Percentiles rank a stretch among this genome's conserved stretches.
Evolutionary conservation across 2,797 vertebrate genomes (phyloP).

Genomic region (Urosaurus nigricauda): DNA sequence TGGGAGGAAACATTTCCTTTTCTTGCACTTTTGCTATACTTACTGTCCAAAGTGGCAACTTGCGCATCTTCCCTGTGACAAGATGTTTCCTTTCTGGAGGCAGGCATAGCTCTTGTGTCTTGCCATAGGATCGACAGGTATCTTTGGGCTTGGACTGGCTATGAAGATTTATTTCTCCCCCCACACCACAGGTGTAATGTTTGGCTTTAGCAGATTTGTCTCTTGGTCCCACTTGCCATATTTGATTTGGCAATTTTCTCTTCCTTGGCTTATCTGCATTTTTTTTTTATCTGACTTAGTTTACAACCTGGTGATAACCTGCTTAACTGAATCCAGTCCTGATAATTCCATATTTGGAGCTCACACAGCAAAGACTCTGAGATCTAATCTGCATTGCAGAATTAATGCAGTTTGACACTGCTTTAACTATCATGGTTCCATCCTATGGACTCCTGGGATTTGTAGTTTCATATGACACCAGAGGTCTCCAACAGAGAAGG

Average conservation of each 20-base stretch:
- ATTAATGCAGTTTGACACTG: too few relatives aligned
- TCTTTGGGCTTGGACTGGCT: not conserved
- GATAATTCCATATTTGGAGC: not conserved
- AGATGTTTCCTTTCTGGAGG: not conserved
- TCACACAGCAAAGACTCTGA: not conserved
- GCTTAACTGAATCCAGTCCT: not conserved
- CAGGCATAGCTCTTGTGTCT: not conserved
- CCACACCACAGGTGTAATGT: not conserved
- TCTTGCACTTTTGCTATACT: conserved; percentile 5
- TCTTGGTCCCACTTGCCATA: not conserved
- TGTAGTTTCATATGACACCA: too few relatives aligned
- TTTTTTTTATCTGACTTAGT: not conserved
- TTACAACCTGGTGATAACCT: not conserved
- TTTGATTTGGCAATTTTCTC: not conserved
- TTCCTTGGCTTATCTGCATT: not conserved
- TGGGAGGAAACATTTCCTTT: conserved; percentile 36
- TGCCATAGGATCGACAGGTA: not conserved
- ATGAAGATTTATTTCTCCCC: too few relatives aligned
- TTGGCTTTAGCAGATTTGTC: not conserved
- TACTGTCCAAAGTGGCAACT: conserved; percentile 13
- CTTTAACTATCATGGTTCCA: too few relatives aligned
- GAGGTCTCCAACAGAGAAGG: too few relatives aligned
- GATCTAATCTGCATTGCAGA: too few relatives aligned
- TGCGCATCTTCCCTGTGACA: conserved; percentile 5
- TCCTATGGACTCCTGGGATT: too few relatives aligned